These are phyloP conservation scores for Smithornis capensis DNA, from an alignment of 2,113 vertebrate species.

Conservation along the genomic window DNA sequence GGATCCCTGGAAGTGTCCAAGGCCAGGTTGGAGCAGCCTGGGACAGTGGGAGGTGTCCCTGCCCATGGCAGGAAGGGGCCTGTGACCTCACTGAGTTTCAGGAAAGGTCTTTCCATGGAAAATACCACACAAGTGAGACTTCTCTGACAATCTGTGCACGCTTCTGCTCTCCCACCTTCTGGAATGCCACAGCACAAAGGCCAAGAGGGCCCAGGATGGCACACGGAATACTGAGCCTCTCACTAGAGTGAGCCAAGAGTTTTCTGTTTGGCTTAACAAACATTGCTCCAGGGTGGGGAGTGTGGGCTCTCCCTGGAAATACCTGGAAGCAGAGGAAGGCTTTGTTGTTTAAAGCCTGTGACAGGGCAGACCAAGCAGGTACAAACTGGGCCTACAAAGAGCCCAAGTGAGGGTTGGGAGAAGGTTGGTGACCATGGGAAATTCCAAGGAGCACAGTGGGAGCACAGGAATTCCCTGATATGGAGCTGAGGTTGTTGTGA, in stretches of 20 bases:
- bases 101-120: background rate
- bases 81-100: background rate
- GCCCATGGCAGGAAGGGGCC: background rate
- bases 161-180: background rate
- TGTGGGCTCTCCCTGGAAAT: background rate
- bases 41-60: background rate
- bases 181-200: background rate
- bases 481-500: rapidly evolving
- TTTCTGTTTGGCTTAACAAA: background rate
- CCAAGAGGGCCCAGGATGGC: background rate
- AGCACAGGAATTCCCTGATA: background rate
- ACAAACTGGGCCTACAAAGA: background rate
- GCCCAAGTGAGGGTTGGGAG: background rate
- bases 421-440: background rate
- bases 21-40: background rate
- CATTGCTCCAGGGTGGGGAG: background rate
- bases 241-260: rapidly evolving
- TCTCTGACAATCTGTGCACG: background rate
- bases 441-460: background rate
- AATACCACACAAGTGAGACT: background rate
- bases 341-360: background rate
- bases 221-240: background rate
- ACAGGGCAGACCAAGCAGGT: background rate
- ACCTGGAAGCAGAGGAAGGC: background rate
- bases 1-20: background rate